A percentile compares a stretch with the other conserved stretches of the same genome.
These are phyloP conservation scores for Helogale parvula DNA, from an alignment of 2,113 vertebrate genomes.

Conservation along the genomic window DNA sequence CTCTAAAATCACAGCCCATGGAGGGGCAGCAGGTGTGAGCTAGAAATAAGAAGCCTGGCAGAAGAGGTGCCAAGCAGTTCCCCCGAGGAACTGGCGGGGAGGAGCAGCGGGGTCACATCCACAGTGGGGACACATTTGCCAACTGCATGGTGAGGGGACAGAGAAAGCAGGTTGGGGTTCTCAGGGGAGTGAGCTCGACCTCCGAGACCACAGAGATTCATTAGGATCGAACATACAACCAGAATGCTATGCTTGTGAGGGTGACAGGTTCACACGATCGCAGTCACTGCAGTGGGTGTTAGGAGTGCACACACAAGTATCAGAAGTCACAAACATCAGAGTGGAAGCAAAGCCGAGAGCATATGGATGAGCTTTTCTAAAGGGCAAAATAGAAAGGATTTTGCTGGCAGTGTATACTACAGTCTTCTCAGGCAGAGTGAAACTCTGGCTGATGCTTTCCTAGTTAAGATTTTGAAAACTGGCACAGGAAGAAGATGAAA, in stretches of 20 bases:
- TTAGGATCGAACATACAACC: too few relatives aligned
- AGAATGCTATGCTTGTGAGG: background rate
- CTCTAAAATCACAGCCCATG: conserved; percentile 46
- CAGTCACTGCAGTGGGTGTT: background rate
- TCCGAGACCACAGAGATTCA: background rate
- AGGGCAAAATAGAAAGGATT: conserved; percentile 43
- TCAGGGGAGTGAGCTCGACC: background rate
- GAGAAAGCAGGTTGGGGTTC: fast-evolving
- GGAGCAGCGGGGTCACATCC: background rate
- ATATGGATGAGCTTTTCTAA: conserved; percentile 60
- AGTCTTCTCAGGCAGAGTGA: conserved; percentile 49
- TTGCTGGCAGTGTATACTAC: conserved; percentile 34
- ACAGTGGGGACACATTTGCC: background rate
- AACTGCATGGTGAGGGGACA: background rate
- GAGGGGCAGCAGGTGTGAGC: conserved; percentile 70
- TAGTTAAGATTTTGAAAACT: conserved; percentile 53
- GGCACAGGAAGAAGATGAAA: conserved; percentile 4
- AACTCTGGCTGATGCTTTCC: conserved; percentile 29
- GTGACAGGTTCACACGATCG: background rate
- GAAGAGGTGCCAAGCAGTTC: conserved; percentile 7
- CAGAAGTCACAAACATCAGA: conserved; percentile 47
- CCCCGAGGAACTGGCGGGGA: conserved; percentile 9
- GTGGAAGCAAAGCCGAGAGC: conserved; percentile 55
- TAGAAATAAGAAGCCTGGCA: conserved; percentile 57
- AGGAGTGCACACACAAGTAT: background rate